These are phyloP conservation scores for Tetragonula clypearis DNA, from an alignment of 1,140 invertebrate genomes.

Conservation along the genomic window DNA sequence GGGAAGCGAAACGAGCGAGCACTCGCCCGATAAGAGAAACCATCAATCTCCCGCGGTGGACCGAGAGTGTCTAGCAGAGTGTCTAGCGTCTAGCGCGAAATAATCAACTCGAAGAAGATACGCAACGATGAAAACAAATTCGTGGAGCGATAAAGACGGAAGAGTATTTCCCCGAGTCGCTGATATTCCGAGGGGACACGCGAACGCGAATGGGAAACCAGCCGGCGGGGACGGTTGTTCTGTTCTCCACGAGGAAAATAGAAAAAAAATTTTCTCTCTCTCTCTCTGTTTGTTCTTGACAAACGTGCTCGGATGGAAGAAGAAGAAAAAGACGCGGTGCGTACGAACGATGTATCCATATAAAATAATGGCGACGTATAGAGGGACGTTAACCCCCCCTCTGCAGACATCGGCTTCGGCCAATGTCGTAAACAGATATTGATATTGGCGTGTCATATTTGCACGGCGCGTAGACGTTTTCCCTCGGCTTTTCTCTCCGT, in stretches of 20 bases:
- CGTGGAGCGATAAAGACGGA: neutral
- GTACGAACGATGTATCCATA: slow-evolving; percentile 46
- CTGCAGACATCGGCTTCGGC: slow-evolving; percentile 27
- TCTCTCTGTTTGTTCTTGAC: slow-evolving; percentile 49
- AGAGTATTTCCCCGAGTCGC: neutral
- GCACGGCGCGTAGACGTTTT: slow-evolving; percentile 36
- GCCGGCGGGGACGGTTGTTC: too few species aligned
- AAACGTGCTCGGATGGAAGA: slow-evolving; percentile 32
- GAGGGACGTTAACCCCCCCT: slow-evolving; percentile 41
- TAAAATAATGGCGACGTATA: slow-evolving; percentile 57
- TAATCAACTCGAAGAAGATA: neutral
- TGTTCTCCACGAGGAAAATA: slow-evolving; percentile 18
- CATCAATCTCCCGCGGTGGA: neutral
- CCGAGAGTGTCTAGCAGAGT: neutral
- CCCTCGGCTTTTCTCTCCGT: slow-evolving; percentile 5
- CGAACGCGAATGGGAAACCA: neutral
- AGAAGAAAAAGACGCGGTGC: slow-evolving; percentile 17
- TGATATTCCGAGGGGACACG: slow-evolving; percentile 31
- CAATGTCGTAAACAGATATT: slow-evolving; percentile 68
- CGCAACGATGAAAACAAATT: slow-evolving; percentile 20
- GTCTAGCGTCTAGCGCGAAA: neutral
- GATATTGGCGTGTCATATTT: slow-evolving; percentile 66
- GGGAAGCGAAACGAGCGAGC: neutral
- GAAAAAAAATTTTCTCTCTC: neutral
- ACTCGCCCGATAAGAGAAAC: neutral